Base-by-base conservation (phyloP, 2,888 invertebrate genomes). In the Sceliomorpha sp. region DNA sequence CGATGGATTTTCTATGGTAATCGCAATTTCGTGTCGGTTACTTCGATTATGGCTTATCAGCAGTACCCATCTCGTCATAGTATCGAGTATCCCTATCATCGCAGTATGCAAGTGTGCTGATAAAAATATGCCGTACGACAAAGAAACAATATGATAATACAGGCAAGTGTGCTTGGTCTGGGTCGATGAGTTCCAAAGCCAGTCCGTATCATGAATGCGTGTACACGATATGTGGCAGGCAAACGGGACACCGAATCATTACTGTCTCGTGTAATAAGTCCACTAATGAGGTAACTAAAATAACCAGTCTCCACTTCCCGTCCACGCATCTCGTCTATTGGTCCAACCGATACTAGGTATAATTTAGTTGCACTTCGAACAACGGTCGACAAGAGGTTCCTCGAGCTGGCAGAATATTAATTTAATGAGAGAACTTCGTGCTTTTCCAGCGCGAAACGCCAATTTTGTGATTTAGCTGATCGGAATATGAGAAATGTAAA, bases 151-250 rank as follows among this genome's bases (percentile, higher is more conserved):
- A 50, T 14, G 44, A 56, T 7, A 39, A 51, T 53, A 37, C 63
- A 69, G 63, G 69, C 58, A 63, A 39, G 47, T 42, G 47, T 68
- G 60, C 68, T 68, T 45, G 48, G 36, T 60, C 47, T 55, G 59
- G 36, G 58, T 27, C 53, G 56, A 45, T 60, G 47, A 67, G 50
- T 55, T 42, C 55, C 67, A 67, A 67, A 68, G 62, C 59, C 53
- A 51, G 27, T 50, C 32, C 44, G 27, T 47, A 20, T 56, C 31
- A 56, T 59, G 31, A 60, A 34, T 13, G 48, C 7, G 36, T 34
- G 27, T 29, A 58, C 50, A 51, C 47, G 55, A 58, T 48, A 62
- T 51, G 48, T 40, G n/a, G n/a, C 68, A 69, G 62, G 62, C 68
- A 69, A 68, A 67, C 55, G 42, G 29, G 45, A 62, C 51, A 62